Evolutionary conservation across 1,140 invertebrate genomes (phyloP).

Genomic region (Propsilocerus akamusi): DNA sequence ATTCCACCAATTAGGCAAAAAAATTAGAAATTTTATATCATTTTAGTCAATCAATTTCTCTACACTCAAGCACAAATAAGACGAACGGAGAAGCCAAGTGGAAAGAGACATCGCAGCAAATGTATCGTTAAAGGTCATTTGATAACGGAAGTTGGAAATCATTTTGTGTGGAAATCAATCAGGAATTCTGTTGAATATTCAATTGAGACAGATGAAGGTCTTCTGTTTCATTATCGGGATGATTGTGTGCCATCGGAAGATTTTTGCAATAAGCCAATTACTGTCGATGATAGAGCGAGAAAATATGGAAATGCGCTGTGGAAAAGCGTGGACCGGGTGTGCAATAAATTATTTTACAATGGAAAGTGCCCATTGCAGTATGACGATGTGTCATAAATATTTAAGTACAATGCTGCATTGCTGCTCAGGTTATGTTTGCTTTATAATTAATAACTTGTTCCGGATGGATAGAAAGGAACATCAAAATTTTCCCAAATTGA

Average conservation of each 20-base stretch:
- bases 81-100: slow-evolving; percentile 29
- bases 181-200: slow-evolving; percentile 15
- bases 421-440: too few relatives aligned
- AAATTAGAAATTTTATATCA: too few relatives aligned
- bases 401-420: slow-evolving; percentile 54
- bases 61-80: slow-evolving; percentile 32
- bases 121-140: slow-evolving; percentile 32
- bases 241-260: slow-evolving; percentile 21
- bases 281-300: slow-evolving; percentile 25
- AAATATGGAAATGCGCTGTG: slow-evolving; percentile 22
- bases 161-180: slow-evolving; percentile 32
- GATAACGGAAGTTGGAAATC: slow-evolving; percentile 39
- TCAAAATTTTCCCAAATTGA: too few relatives aligned
- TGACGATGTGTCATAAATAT: slow-evolving; percentile 16
- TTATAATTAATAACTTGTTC: too few relatives aligned
- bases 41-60: slow-evolving; percentile 20
- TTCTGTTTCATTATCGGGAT: slow-evolving; percentile 21
- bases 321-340: slow-evolving; percentile 23
- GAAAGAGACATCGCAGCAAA: slow-evolving; percentile 35
- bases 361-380: slow-evolving; percentile 13
- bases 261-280: slow-evolving; percentile 27
- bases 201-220: slow-evolving; percentile 15
- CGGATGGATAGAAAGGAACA: too few relatives aligned
- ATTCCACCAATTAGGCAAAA: too few relatives aligned
- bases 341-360: slow-evolving; percentile 19